Evolutionary conservation across 1,140 invertebrate species (phyloP).

Genomic region (Trichonephila clavata): DNA sequence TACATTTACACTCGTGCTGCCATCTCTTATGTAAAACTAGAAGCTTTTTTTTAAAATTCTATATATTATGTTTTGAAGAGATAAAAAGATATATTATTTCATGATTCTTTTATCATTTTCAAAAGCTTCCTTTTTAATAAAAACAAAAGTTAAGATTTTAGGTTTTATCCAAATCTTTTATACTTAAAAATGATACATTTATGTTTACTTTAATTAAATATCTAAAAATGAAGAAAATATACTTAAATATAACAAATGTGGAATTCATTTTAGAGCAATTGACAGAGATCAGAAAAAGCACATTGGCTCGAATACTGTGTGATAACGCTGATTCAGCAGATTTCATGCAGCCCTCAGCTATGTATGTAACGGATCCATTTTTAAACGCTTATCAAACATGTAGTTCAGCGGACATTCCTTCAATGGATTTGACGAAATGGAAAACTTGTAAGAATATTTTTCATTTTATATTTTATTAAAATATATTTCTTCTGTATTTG

Average conservation of each 20-base stretch:
- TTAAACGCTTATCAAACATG: slow-evolving; percentile 91
- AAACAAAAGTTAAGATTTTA: too few species aligned
- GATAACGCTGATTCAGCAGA: slow-evolving; percentile 89
- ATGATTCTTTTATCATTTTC: too few species aligned
- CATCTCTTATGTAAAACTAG: slow-evolving; percentile 2
- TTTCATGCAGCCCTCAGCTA: slow-evolving; percentile 91
- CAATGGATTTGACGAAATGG: slow-evolving; percentile 80
- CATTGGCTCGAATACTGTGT: slow-evolving; percentile 91
- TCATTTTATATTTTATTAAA: too few species aligned
- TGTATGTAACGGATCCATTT: slow-evolving; percentile 92
- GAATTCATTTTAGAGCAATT: slow-evolving; percentile 86
- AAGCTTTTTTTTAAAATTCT: too few species aligned
- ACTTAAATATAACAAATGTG: not conserved
- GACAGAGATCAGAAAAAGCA: slow-evolving; percentile 90
- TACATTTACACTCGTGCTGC: not conserved
- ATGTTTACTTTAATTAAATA: too few species aligned
- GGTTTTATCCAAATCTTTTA: too few species aligned
- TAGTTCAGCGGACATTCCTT: slow-evolving; percentile 81
- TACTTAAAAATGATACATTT: too few species aligned
- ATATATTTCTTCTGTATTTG: too few species aligned
- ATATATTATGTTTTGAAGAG: too few species aligned
- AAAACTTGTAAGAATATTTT: slow-evolving; percentile 71
- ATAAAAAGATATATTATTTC: too few species aligned
- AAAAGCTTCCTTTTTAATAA: too few species aligned
- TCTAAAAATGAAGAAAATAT: too few species aligned